Percentiles rank a stretch among this genome's conserved stretches.
These are phyloP conservation scores for Ceratina australensis DNA, from an alignment of 1,140 invertebrate species.

Conservation along the genomic window DNA sequence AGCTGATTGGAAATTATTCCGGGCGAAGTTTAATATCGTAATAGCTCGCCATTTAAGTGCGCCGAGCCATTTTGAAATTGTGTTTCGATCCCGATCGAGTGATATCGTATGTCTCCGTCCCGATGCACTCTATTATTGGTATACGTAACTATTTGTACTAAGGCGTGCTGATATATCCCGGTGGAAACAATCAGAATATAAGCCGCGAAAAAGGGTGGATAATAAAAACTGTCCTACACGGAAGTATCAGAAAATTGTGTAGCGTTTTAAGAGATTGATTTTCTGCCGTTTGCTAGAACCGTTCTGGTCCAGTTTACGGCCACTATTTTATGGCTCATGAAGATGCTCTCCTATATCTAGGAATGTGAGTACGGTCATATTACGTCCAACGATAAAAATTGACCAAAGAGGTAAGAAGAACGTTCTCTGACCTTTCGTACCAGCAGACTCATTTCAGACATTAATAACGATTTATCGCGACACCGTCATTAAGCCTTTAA, in stretches of 20 bases:
- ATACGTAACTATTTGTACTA: neutral
- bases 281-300: neutral
- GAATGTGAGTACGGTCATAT: neutral
- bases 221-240: neutral
- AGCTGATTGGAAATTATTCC: neutral
- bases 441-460: too few species aligned
- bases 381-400: neutral
- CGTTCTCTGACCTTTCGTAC: too few species aligned
- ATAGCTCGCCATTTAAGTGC: neutral
- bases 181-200: neutral
- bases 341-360: neutral
- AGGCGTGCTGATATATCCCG: neutral
- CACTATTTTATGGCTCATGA: slow-evolving; percentile 5
- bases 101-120: too few species aligned
- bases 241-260: neutral
- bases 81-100: neutral
- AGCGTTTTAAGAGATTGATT: neutral
- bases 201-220: too few species aligned
- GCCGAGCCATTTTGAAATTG: slow-evolving; percentile 5
- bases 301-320: too few species aligned
- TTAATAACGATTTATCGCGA: too few species aligned
- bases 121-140: neutral
- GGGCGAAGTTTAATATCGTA: slow-evolving; percentile 3
- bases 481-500: too few species aligned
- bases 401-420: too few species aligned